Evolutionary conservation across 2,888 invertebrate species (phyloP), one percentile per base, ranked within the genome.

Genomic region (Timandra comae): DNA sequence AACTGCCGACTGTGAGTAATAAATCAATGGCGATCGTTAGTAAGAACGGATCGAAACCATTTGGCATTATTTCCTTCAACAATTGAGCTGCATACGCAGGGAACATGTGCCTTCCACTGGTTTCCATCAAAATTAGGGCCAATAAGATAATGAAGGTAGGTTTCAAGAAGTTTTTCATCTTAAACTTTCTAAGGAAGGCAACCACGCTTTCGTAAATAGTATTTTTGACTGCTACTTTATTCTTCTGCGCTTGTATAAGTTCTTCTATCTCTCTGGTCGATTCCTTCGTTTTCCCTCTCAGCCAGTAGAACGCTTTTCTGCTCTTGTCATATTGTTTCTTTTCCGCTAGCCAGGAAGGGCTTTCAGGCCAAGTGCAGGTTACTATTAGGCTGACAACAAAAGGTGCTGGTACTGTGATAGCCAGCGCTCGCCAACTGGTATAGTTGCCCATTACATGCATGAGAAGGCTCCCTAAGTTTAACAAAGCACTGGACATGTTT

Each of bases 241-340:
- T 4, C 11, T 7, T 24, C 7, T 11, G 24, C 9, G 24, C 24
- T 9, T 24, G 6, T 9, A 73, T 53, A 11, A 77, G 9, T 20
- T 66, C 62, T 7, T 58, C 45, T 1, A 78, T 35, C 44, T 76
- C 12, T 65, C 63, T 3, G 54, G 48, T 9, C 63, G 72, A 11
- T 68, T 75, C 38, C 75, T 87, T 21, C 72, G 5, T 37, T 1
- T 57, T 49, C 1, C 88, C 88, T 40, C 89, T 64, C 27, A 88
- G 75, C 69, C 80, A 88, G 29, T 74, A 69, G 12, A 88, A 85
- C 0, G 43, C 25, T 12, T 21, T 30, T 12, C 44, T 38, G 2
- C 56, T 50, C 16, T 33, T 31, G 1, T 46, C 35, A 12, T 39
- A 59, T 4, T 42, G 34, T 7, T 45, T 28, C 29, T 35, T 48